Evolutionary conservation across 2,888 invertebrate species (phyloP).

Genomic region (Phrixothrix hirtus): DNA sequence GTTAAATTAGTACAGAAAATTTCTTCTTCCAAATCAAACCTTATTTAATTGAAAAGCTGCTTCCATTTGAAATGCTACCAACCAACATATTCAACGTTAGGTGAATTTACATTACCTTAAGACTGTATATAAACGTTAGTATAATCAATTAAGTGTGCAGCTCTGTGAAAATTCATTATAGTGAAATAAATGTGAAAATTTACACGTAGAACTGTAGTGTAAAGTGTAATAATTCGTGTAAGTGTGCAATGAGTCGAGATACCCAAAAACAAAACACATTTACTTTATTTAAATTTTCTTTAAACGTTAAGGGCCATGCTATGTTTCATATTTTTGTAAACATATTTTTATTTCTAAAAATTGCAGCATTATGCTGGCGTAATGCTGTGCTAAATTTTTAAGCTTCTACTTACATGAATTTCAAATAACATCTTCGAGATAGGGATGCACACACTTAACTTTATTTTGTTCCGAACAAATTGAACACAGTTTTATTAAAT

Average conservation of each 20-base stretch:
- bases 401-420: too few species aligned
- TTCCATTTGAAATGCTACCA: slow-evolving; percentile 24
- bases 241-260: slow-evolving; percentile 35
- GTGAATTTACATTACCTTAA: slow-evolving; percentile 22
- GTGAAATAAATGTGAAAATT: slow-evolving; percentile 31
- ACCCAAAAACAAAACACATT: slow-evolving; percentile 13
- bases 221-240: slow-evolving; percentile 31
- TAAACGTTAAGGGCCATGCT: too few species aligned
- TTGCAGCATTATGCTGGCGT: too few species aligned
- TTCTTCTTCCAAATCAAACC: slow-evolving; percentile 2
- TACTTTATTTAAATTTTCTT: slow-evolving; percentile 3
- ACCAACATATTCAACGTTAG: slow-evolving; percentile 22
- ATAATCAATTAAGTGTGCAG: slow-evolving; percentile 30
- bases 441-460: too few species aligned
- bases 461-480: too few species aligned
- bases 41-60: slow-evolving; percentile 25
- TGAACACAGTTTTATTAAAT: too few species aligned
- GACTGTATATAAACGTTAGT: slow-evolving; percentile 28
- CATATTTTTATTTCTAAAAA: too few species aligned
- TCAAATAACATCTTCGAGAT: too few species aligned
- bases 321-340: too few species aligned
- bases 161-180: slow-evolving; percentile 27
- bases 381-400: too few species aligned
- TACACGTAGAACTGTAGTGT: slow-evolving; percentile 32
- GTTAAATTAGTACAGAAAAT: not conserved